Evolutionary conservation across 2,113 vertebrate genomes (phyloP).

Genomic region (Rhinolophus ferrumequinum): DNA sequence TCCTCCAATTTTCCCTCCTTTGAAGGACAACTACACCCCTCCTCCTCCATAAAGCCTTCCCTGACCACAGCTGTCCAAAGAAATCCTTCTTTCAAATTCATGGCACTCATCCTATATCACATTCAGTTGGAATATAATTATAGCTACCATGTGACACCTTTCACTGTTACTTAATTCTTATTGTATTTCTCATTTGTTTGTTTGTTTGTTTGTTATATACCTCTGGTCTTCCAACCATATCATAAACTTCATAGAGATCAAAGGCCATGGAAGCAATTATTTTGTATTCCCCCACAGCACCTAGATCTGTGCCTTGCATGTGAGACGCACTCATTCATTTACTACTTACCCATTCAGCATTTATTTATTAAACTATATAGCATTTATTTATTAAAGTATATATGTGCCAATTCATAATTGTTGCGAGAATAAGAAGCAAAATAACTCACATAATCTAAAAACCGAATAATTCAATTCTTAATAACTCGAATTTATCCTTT

Average conservation of each 20-base stretch:
- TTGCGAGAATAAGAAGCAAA: not conserved
- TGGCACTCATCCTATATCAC: not conserved
- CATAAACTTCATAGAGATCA: not conserved
- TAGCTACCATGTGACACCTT: not conserved
- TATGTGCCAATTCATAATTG: not conserved
- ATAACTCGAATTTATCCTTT: not conserved
- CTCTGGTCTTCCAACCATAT: not conserved
- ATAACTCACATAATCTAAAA: not conserved
- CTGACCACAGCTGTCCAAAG: no score
- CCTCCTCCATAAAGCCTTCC: not conserved
- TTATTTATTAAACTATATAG: not conserved
- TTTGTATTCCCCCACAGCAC: not conserved
- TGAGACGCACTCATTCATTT: not conserved
- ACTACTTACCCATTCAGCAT: not conserved
- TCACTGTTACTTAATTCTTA: not conserved
- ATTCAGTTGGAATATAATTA: not conserved
- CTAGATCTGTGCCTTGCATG: not conserved
- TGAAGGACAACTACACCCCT: not conserved
- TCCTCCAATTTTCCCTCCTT: not conserved
- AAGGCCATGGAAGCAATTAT: not conserved
- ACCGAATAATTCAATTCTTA: not conserved
- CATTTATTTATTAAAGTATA: not conserved
- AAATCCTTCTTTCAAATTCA: not conserved
- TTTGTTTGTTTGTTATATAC: not conserved
- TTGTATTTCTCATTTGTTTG: not conserved